Conservation (phyloP, 2,888 invertebrate species). For the Protodeltote pygarga region DNA sequence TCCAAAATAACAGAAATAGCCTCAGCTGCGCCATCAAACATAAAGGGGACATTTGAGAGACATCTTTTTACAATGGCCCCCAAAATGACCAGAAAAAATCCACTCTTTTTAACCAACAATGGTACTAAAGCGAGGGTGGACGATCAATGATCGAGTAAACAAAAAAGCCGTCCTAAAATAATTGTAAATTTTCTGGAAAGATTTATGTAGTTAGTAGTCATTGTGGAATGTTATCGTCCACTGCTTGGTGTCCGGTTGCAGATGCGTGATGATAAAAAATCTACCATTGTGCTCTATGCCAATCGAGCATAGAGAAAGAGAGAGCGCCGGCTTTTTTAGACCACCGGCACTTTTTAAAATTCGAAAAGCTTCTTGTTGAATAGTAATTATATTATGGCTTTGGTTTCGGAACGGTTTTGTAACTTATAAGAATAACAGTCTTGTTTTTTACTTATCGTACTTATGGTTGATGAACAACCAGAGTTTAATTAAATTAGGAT, state of each 20-base stretch:
- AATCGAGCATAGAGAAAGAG: constrained; percentile 52
- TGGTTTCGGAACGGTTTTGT: constrained; percentile 5
- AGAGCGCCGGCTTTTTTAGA: constrained; percentile 49
- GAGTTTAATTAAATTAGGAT: too few relatives aligned
- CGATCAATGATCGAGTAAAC: constrained; percentile 74
- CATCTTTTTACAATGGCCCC: constrained; percentile 81
- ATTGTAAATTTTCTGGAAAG: constrained; percentile 81
- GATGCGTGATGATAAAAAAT: constrained; percentile 67
- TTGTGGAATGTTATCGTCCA: constrained; percentile 70
- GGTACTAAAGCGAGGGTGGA: constrained; percentile 82
- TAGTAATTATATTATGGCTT: constrained; percentile 18
- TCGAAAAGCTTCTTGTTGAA: constrained; percentile 37
- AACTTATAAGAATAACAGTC: too few relatives aligned
- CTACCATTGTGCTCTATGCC: constrained; percentile 55
- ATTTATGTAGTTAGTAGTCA: constrained; percentile 82
- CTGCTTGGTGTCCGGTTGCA: constrained; percentile 79
- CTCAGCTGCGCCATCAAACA: constrained; percentile 81
- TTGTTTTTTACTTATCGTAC: too few relatives aligned
- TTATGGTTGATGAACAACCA: too few relatives aligned
- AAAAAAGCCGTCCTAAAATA: constrained; percentile 77
- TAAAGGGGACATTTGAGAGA: constrained; percentile 76
- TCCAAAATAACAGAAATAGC: constrained; percentile 50
- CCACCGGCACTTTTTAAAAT: constrained; percentile 47
- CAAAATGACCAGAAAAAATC: constrained; percentile 83
- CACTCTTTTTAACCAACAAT: constrained; percentile 78